A percentile compares a stretch with the other conserved stretches of the same genome.
These are phyloP conservation scores for Cantharis flavilabris DNA, from an alignment of 2,888 invertebrate genomes.

Conservation along the genomic window DNA sequence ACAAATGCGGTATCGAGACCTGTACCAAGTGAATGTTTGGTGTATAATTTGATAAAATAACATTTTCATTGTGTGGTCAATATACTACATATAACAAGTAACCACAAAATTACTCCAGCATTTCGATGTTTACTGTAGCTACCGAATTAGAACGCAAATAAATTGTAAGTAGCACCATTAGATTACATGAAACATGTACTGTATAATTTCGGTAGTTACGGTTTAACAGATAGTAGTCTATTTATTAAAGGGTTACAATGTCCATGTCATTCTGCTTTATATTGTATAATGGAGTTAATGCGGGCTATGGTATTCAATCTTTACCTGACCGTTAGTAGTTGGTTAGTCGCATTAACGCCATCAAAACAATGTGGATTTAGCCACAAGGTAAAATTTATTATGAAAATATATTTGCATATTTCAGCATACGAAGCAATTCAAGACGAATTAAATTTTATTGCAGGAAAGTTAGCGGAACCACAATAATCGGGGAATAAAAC, in stretches of 20 bases:
- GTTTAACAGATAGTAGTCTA: slow-evolving; percentile 20
- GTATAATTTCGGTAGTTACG: slow-evolving; percentile 14
- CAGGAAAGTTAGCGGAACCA: no score
- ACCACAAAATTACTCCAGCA: not conserved
- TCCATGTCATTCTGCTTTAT: slow-evolving; percentile 12
- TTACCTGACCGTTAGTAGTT: slow-evolving; percentile 7
- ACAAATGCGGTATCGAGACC: not conserved
- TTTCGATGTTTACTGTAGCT: not conserved
- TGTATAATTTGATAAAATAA: not conserved
- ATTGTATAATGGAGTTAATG: slow-evolving; percentile 12
- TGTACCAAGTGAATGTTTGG: not conserved
- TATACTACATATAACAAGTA: not conserved
- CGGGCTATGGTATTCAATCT: slow-evolving; percentile 20
- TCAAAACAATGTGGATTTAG: not conserved
- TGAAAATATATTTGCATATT: not conserved
- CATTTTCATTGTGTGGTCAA: not conserved
- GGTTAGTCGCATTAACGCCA: slow-evolving; percentile 3
- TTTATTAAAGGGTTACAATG: slow-evolving; percentile 23
- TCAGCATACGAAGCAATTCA: not conserved
- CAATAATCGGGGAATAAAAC: not conserved
- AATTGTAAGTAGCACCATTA: not conserved
- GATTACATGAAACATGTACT: slow-evolving; percentile 20
- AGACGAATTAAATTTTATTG: not conserved
- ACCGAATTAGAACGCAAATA: not conserved
- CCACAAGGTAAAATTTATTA: not conserved